Evolutionary conservation across 2,888 invertebrate genomes (phyloP).

Genomic region (Argyresthia albistria): DNA sequence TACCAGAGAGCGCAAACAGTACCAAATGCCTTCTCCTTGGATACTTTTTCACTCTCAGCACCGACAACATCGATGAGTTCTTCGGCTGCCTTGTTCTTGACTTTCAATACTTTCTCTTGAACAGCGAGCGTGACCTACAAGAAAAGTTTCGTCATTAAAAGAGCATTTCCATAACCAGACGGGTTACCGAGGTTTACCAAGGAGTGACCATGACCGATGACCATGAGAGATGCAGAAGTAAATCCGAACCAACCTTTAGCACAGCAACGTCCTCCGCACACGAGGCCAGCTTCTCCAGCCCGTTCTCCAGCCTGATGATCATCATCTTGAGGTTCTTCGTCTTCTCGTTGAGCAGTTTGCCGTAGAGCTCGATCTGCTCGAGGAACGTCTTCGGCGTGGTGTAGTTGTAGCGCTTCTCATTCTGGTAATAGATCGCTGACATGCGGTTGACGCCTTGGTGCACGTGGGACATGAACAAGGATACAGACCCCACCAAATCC

Average conservation of each 20-base stretch:
- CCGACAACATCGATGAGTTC: conserved; percentile 89
- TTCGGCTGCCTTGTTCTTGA: conserved; percentile 92
- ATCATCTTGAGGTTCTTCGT: conserved; percentile 79
- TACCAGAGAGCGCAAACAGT: conserved; percentile 15
- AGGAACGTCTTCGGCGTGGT: conserved; percentile 97
- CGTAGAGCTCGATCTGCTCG: conserved; percentile 90
- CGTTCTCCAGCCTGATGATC: conserved; percentile 87
- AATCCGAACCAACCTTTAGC: conserved; percentile 74
- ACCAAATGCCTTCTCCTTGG: conserved; percentile 87
- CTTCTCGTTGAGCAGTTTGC: conserved; percentile 79
- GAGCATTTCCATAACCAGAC: background rate
- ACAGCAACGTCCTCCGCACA: conserved; percentile 90
- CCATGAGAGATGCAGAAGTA: too few relatives aligned
- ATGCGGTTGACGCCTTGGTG: conserved; percentile 91
- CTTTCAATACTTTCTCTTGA: conserved; percentile 87
- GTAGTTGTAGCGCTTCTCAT: conserved; percentile 93
- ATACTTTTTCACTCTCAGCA: conserved; percentile 92
- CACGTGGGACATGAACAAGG: conserved; percentile 91
- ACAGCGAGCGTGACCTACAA: conserved; percentile 67
- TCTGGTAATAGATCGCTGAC: conserved; percentile 83
- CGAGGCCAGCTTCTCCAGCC: conserved; percentile 87
- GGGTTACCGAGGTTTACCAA: too few relatives aligned
- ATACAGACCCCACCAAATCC: conserved; percentile 75
- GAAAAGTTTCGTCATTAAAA: background rate
- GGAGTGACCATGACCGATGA: too few relatives aligned